Evolutionary conservation across 1,140 invertebrate genomes (phyloP), one percentile per base, ranked within the genome.

Genomic region (Pentalonia nigronervosa): DNA sequence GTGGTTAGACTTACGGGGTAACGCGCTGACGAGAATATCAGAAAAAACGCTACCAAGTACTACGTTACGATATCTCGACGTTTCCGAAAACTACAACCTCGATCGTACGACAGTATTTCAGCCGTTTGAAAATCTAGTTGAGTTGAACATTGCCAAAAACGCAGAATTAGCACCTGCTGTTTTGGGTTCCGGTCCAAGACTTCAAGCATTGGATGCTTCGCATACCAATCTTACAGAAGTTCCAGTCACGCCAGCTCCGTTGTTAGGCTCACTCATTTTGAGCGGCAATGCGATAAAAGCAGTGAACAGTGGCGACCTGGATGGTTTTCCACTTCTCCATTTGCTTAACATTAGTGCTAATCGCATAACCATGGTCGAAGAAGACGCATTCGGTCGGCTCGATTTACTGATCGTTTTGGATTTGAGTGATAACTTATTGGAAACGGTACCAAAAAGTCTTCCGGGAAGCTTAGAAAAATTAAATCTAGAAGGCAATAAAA

Each of bases 271-370:
- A 93, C 95, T 99, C 41, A 96, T 97, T 50, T 95, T 99, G 0
- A 96, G 97, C 2, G 97, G 97, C 30, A 99, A 99, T 95, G 96
- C 96, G 94, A 96, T 98, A 84, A 96, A 96, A 90, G 95, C 96
- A 0, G 97, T 99, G 34, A 96, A 96, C 81, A 97, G 97, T 94
- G 97, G 98, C n/a, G 98, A 98, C 94, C 96, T 99, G 93, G 98
- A 98, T 94, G 98, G 98, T 94, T 99, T 98, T 95, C 98, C 98
- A 0, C 95, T 98, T 34, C 95, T 99, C 21, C 97, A 97, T 94
- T 96, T 97, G 48, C 95, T 99, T 47, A 97, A 98, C 94, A 96
- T 99, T 56, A 97, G 97, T 45, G 96, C 97, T 91, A 99, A 99
- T 94, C 95, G 96, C 93, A 96, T 99, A 48, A 95, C 95, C 81